Evolutionary conservation across 1,140 invertebrate genomes (phyloP).

Genomic region (Ganaspis sp.): DNA sequence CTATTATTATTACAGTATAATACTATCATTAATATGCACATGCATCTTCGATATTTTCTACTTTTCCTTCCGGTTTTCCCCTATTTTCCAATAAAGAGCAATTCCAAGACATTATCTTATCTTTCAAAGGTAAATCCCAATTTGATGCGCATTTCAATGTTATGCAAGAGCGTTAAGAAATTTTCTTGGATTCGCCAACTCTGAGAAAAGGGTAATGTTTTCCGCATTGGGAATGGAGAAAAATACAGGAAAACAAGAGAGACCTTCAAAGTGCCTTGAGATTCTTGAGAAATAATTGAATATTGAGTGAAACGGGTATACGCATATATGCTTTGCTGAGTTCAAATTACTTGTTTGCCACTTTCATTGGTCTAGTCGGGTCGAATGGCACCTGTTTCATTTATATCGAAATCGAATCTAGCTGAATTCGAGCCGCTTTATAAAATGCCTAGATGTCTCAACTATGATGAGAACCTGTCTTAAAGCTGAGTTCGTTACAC

Average conservation of each 20-base stretch:
- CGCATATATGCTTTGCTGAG: too few species aligned
- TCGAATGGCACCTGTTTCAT: conserved; percentile 1
- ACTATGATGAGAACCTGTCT: conserved; percentile 30
- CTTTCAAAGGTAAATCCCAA: too few species aligned
- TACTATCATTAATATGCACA: too few species aligned
- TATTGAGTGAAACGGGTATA: not conserved
- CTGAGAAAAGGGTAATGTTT: not conserved
- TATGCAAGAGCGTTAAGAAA: too few species aligned
- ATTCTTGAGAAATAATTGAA: not conserved
- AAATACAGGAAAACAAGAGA: not conserved
- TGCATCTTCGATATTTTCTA: too few species aligned
- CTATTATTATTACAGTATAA: too few species aligned
- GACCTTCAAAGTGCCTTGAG: conserved; percentile 24
- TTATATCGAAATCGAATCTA: not conserved
- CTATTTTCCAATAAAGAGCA: too few species aligned
- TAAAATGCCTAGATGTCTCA: not conserved
- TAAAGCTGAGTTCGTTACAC: conserved; percentile 30
- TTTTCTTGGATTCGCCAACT: not conserved
- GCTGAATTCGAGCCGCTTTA: conserved; percentile 4
- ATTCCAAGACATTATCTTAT: too few species aligned
- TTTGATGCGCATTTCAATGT: too few species aligned
- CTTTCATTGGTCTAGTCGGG: conserved; percentile 17
- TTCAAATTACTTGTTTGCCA: not conserved
- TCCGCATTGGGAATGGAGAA: not conserved
- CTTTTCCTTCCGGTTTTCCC: too few species aligned